Evolutionary conservation across 2,113 vertebrate species (phyloP).

Genomic region (Myotis lucifugus): DNA sequence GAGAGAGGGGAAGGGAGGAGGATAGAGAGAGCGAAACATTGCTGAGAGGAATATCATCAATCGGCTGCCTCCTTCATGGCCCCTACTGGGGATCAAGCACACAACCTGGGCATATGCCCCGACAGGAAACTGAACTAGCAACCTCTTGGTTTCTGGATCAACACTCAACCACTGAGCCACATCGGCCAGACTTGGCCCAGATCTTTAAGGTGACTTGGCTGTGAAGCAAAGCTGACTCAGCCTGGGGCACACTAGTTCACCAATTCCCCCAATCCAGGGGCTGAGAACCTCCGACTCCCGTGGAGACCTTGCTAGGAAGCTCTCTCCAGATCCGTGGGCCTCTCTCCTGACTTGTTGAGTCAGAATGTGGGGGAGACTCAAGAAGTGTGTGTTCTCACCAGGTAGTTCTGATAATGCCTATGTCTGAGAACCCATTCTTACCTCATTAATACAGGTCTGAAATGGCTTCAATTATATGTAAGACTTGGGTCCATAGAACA

Average conservation of each 20-base stretch:
- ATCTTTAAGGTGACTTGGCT: neutral
- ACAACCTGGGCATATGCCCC: no score
- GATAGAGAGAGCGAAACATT: no score
- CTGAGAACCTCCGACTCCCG: neutral
- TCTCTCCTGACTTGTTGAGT: neutral
- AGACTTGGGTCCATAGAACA: neutral
- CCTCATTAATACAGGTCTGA: neutral
- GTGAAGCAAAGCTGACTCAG: neutral
- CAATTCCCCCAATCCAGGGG: neutral
- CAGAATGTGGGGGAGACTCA: neutral
- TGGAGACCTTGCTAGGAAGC: neutral
- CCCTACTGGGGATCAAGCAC: no score
- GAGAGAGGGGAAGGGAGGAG: no score
- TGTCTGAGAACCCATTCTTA: neutral
- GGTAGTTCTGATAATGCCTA: neutral
- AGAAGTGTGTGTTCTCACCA: neutral
- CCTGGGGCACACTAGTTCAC: neutral
- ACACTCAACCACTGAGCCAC: no score
- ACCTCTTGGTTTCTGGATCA: no score
- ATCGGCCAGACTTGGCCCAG: neutral
- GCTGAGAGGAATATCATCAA: no score
- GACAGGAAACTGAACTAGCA: no score
- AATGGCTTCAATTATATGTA: neutral
- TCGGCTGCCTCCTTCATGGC: no score
- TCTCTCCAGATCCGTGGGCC: neutral